Evolutionary conservation across 2,797 vertebrate genomes (phyloP).

Genomic region (Coreius guichenoti): DNA sequence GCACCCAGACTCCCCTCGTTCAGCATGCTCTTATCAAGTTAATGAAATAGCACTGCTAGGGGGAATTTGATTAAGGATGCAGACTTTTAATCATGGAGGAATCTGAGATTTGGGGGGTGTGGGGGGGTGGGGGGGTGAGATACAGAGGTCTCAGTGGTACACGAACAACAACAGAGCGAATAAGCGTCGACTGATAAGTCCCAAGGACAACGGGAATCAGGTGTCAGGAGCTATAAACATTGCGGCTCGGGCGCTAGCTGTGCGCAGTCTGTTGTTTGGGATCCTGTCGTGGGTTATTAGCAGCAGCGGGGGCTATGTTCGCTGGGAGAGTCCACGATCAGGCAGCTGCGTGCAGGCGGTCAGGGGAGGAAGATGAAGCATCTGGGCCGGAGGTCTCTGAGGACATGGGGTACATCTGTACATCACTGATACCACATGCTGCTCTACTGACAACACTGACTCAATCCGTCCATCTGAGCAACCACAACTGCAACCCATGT

Average conservation of each 20-base stretch:
- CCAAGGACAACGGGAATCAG: slow-evolving; percentile 65
- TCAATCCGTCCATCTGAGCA: slow-evolving; percentile 22
- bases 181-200: slow-evolving; percentile 67
- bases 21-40: slow-evolving; percentile 58
- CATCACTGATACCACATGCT: slow-evolving; percentile 46
- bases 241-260: slow-evolving; percentile 49
- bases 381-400: slow-evolving; percentile 62
- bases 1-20: slow-evolving; percentile 50
- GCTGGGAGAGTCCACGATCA: slow-evolving; percentile 55
- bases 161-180: slow-evolving; percentile 63
- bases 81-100: slow-evolving; percentile 58
- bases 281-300: slow-evolving; percentile 69
- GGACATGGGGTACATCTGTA: slow-evolving; percentile 53
- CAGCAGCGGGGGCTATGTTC: slow-evolving; percentile 59
- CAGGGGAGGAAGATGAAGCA: slow-evolving; percentile 51
- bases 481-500: slow-evolving; percentile 8
- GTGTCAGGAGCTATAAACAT: slow-evolving; percentile 71
- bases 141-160: slow-evolving; percentile 40
- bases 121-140: background rate
- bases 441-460: slow-evolving; percentile 33
- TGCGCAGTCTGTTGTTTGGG: slow-evolving; percentile 68
- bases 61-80: slow-evolving; percentile 67
- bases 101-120: slow-evolving; percentile 30
- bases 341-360: slow-evolving; percentile 54
- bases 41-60: slow-evolving; percentile 66